phyloP scores from a whole-genome alignment of 1,140 invertebrate species.

The Schlechtendalia chinensis region DNA sequence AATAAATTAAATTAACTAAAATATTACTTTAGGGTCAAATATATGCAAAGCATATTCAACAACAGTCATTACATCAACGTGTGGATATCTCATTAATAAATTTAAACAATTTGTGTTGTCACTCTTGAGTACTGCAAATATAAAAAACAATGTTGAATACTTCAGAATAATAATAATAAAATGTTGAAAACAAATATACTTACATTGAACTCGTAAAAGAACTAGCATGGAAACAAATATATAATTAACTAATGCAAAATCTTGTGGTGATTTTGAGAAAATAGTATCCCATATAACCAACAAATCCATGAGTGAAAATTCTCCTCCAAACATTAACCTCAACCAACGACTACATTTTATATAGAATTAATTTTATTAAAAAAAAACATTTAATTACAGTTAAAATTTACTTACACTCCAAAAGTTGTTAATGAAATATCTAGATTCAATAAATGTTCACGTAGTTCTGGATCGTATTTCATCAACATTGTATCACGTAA shows the following conservation, averaged over 20 bases:
- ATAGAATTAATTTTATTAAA: background rate
- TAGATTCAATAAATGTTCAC: constrained; percentile 65
- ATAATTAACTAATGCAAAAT: constrained; percentile 65
- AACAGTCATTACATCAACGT: constrained; percentile 64
- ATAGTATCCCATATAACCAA: constrained; percentile 78
- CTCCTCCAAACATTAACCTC: constrained; percentile 74
- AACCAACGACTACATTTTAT: constrained; percentile 70
- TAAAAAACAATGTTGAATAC: constrained; percentile 26
- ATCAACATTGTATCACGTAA: constrained; percentile 69
- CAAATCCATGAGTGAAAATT: constrained; percentile 73
- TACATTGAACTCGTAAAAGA: constrained; percentile 67
- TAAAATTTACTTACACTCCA: constrained; percentile 68
- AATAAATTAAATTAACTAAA: background rate
- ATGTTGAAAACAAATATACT: constrained; percentile 54
- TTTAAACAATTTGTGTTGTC: constrained; percentile 67
- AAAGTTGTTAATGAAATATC: constrained; percentile 77
- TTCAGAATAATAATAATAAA: too few species aligned
- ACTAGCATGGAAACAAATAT: constrained; percentile 75
- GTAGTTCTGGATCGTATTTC: constrained; percentile 66
- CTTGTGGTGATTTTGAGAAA: constrained; percentile 66
- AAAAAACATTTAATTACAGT: background rate
- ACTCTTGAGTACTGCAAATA: constrained; percentile 60
- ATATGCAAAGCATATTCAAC: constrained; percentile 66
- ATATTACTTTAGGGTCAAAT: constrained; percentile 59
- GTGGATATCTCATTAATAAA: constrained; percentile 68